These are phyloP conservation scores for Carcharodon carcharias DNA, from an alignment of 2,797 vertebrate species.

Conservation along the genomic window DNA sequence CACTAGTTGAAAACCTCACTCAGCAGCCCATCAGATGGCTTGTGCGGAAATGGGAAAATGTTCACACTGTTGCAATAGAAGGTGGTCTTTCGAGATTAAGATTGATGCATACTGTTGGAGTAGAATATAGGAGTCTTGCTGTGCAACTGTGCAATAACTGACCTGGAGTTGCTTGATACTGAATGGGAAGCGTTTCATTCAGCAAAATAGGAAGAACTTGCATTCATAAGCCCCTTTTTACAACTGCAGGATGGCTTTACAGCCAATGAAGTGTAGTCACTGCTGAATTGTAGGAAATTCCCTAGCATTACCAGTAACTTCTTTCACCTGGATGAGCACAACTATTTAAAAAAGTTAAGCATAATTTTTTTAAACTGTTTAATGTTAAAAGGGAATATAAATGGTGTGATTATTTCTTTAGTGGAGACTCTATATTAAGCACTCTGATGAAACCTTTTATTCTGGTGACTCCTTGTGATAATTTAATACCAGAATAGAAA, in stretches of 20 bases:
- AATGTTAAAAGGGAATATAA: not conserved
- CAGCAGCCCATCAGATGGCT: not conserved
- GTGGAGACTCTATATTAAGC: not conserved
- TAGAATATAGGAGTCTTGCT: not conserved
- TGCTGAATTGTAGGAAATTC: not conserved
- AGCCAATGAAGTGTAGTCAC: not conserved
- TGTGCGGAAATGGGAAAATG: not conserved
- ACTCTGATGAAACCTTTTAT: not conserved
- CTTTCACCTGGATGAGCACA: not conserved
- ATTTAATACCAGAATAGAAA: not conserved
- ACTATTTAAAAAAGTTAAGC: not conserved
- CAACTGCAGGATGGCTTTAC: not conserved
- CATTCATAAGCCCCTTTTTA: too few relatives aligned
- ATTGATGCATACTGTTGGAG: not conserved
- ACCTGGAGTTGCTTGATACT: not conserved
- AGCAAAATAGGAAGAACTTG: too few relatives aligned
- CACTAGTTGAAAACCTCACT: not conserved
- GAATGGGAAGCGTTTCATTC: not conserved
- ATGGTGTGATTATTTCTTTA: slow-evolving; percentile 7
- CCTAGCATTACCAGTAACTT: not conserved
- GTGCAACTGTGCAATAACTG: not conserved
- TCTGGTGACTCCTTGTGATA: not conserved
- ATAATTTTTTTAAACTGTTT: not conserved
- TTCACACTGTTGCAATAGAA: not conserved
- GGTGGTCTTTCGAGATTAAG: not conserved